Percentiles rank a stretch among this genome's conserved stretches.
These are phyloP conservation scores for Muscidifurax raptorellus DNA, from an alignment of 1,140 invertebrate species.

Conservation along the genomic window DNA sequence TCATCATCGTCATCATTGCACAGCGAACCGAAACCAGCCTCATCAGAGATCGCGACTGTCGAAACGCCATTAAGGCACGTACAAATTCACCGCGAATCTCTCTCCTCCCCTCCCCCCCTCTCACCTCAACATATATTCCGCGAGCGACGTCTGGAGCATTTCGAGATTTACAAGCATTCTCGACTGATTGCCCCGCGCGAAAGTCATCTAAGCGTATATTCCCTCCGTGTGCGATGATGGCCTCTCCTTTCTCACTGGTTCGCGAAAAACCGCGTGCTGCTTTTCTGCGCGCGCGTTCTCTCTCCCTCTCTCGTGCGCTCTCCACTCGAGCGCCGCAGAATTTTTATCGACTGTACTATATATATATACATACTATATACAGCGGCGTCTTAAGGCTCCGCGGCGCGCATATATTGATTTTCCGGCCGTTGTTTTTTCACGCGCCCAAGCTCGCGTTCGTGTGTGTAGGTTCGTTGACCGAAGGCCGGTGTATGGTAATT, in stretches of 20 bases:
- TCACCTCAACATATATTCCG: conserved; percentile 4
- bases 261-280: neutral
- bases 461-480: neutral
- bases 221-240: neutral
- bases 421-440: conserved; percentile 30
- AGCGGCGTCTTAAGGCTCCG: conserved; percentile 20
- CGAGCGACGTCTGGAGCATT: neutral
- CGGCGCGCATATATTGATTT: conserved; percentile 46
- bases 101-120: no score
- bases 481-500: neutral
- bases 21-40: neutral
- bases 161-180: conserved; percentile 25
- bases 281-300: neutral
- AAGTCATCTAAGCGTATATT: conserved; percentile 20
- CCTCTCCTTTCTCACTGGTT: neutral
- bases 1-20: no score
- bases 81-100: neutral
- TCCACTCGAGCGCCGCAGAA: conserved; percentile 37
- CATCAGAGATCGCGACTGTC: neutral
- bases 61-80: conserved; percentile 11
- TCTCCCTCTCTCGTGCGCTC: conserved; percentile 26
- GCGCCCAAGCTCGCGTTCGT: neutral
- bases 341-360: conserved; percentile 41
- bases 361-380: neutral
- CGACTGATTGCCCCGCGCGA: conserved; percentile 22